Evolutionary conservation across 2,888 invertebrate species (phyloP), one percentile per base, ranked within the genome.

Genomic region (Dolichomitus sp.): DNA sequence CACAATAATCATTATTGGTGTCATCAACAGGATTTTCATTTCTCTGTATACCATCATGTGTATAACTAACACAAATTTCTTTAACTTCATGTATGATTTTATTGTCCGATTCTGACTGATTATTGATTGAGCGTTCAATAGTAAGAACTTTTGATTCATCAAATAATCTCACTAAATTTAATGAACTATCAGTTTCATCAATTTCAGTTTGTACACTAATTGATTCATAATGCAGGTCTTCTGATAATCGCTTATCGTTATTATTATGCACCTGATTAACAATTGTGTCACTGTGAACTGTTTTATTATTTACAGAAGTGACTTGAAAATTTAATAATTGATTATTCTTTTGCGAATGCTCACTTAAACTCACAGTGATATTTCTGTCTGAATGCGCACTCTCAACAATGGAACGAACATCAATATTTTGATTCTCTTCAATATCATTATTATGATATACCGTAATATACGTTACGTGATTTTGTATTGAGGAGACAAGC

Each of bases 401-500:
- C 7, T 48, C 48, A 48, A 17, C 5, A 48, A 17, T n/a, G 6
- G 4, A 14, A 17, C 17, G 14, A 2, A 6, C 3, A n/a, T 12
- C 48, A 12, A 19, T 52, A 9, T 30, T 57, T 14, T 30, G 27
- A 7, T 57, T 12, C 27, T 12, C 30, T 6, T 57, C 11, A 57
- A 11, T 27, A 30, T 57, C 30, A n/a, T 40, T 37, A 40, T 40
- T 61, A 37, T 17, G 50, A 19, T 17, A 37, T 40, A 54, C 11
- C 14, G 33, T 23, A 11, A 69, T 54, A 40, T 54, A 37, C 14
- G 27, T 40, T 1, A 12, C 37, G 5, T 40, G 37, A 37, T 54
- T 17, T 33, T 14, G 17, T 14, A 37, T 33, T 6, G 7, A 7
- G 1, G 68, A 52, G 0, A 68, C 66, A 72, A 89, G 89, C n/a